These are phyloP conservation scores for Hermaeophaga mercurialis DNA, from an alignment of 2,888 invertebrate species.

Conservation along the genomic window DNA sequence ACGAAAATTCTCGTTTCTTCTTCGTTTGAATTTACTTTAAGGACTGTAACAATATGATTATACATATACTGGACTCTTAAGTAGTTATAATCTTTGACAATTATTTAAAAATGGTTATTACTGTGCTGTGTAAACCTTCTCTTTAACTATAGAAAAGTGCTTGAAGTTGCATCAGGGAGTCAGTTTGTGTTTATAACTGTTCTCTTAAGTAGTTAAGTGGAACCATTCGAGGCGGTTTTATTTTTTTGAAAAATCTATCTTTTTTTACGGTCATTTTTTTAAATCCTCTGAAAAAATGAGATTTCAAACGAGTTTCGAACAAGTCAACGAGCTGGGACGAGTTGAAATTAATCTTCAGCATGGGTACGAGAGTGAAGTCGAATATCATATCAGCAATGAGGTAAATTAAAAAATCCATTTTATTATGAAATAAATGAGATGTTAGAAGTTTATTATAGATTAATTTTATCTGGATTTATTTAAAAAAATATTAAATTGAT, in stretches of 20 bases:
- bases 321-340: constrained; percentile 43
- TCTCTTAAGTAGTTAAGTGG: not conserved
- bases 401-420: too few species aligned
- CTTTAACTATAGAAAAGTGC: not conserved
- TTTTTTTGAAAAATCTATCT: not conserved
- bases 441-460: too few species aligned
- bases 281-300: constrained; percentile 37
- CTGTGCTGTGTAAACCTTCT: not conserved
- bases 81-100: too few species aligned
- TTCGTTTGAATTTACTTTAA: too few species aligned
- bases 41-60: too few species aligned
- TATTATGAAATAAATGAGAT: too few species aligned
- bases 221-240: not conserved
- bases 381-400: constrained; percentile 42
- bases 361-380: constrained; percentile 20
- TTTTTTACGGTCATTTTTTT: not conserved
- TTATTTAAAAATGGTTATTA: not conserved
- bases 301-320: constrained; percentile 42
- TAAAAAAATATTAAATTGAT: too few species aligned
- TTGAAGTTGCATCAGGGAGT: not conserved
- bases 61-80: too few species aligned
- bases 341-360: constrained; percentile 36
- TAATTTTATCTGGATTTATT: too few species aligned
- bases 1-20: too few species aligned
- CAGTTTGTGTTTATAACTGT: constrained; percentile 12